Conservation (phyloP, 2,113 vertebrate species). For the Callopanchax toddi region DNA sequence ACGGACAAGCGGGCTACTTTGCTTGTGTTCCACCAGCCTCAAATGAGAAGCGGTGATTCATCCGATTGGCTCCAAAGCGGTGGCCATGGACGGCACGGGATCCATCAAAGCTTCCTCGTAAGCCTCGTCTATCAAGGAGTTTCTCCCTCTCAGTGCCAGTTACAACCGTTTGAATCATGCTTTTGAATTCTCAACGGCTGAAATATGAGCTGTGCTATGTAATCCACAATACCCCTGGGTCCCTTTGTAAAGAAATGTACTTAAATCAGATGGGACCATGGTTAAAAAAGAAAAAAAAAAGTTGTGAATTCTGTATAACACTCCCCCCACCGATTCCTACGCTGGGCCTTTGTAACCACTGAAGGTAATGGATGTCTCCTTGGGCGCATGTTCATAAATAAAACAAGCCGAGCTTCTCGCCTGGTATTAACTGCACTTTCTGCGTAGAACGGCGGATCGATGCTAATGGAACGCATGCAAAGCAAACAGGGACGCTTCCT, state of each 20-base stretch:
- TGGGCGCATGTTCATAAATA: slow-evolving; percentile 62
- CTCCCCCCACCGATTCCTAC: slow-evolving; percentile 11
- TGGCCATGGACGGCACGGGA: slow-evolving; percentile 12
- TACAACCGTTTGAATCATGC: slow-evolving; percentile 32
- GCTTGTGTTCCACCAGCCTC: slow-evolving; percentile 20
- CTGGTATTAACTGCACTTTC: slow-evolving; percentile 51
- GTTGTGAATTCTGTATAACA: slow-evolving; percentile 35
- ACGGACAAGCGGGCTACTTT: slow-evolving; percentile 17
- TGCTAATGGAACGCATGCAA: slow-evolving; percentile 57
- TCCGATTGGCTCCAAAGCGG: slow-evolving; percentile 37
- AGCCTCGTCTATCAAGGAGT: slow-evolving; percentile 37
- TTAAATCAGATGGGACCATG: slow-evolving; percentile 39
- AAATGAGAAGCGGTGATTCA: slow-evolving; percentile 31
- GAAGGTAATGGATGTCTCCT: slow-evolving; percentile 63
- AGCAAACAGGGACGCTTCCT: slow-evolving; percentile 35
- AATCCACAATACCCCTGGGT: slow-evolving; percentile 30
- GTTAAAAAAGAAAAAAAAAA: slow-evolving; percentile 7
- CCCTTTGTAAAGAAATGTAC: slow-evolving; percentile 22
- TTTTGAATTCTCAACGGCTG: slow-evolving; percentile 29
- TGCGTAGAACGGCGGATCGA: slow-evolving; percentile 29
- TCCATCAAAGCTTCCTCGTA: slow-evolving; percentile 21
- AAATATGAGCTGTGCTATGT: slow-evolving; percentile 31
- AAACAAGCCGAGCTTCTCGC: slow-evolving; percentile 47
- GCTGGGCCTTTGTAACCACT: slow-evolving; percentile 34
- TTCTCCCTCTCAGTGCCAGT: slow-evolving; percentile 30